A percentile compares a stretch with the other conserved stretches of the same genome.
Conservation (phyloP, 1,140 invertebrate species). For the Cydia strobilella region DNA sequence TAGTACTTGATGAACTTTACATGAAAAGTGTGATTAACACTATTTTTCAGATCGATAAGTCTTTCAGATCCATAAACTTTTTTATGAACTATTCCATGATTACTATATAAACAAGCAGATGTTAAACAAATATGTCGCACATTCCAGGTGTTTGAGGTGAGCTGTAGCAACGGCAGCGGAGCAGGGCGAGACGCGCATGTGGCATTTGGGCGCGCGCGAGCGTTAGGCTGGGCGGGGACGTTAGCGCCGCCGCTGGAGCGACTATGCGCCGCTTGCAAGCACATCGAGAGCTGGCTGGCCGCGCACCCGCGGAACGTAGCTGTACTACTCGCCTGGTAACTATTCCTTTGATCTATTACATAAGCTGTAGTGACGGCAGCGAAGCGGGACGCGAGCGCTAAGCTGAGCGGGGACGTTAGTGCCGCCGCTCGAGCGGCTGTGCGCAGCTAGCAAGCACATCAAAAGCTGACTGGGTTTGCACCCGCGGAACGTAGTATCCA, state of each 20-base stretch:
- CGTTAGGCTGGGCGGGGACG: conserved; percentile 92
- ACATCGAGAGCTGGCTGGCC: conserved; percentile 94
- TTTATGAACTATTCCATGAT: background rate
- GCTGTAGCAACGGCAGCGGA: conserved; percentile 80
- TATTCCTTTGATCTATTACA: background rate
- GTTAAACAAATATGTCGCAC: background rate
- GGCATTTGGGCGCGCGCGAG: conserved; percentile 84
- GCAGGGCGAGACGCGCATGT: conserved; percentile 64
- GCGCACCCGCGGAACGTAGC: conserved; percentile 90
- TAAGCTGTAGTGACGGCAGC: conserved; percentile 80
- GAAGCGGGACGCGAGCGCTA: conserved; percentile 82
- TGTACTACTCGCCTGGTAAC: conserved; percentile 93
- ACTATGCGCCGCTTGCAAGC: conserved; percentile 94
- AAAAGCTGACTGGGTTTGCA: conserved; percentile 93
- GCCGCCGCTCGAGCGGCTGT: conserved; percentile 93
- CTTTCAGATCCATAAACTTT: background rate
- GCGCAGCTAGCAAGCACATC: conserved; percentile 94
- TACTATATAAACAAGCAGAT: conserved; percentile 16
- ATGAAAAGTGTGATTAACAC: too few relatives aligned
- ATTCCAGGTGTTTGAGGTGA: conserved; percentile 92
- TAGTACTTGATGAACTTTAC: too few relatives aligned
- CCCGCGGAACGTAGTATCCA: conserved; percentile 85
- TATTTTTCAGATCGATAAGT: background rate
- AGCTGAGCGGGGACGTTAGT: conserved; percentile 93
- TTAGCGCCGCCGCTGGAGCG: conserved; percentile 94